phyloP scores from a whole-genome alignment of 2,113 vertebrate species.

The Anthoscopus minutus region DNA sequence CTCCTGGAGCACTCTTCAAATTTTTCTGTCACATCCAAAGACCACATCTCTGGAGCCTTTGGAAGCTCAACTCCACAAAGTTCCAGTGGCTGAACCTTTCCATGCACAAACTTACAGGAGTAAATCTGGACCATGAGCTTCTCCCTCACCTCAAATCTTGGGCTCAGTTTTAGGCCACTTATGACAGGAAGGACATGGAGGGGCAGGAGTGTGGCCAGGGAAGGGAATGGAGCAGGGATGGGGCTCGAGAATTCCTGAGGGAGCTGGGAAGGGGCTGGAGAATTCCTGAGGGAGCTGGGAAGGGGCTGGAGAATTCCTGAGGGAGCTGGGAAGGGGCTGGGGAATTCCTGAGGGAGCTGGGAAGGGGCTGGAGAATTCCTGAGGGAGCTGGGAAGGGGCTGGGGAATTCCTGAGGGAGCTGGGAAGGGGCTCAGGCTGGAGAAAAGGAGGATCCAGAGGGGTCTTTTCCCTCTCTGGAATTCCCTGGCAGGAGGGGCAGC shows the following conservation, averaged over 20 bases:
- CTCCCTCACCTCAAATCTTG: too few species aligned
- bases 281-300: neutral
- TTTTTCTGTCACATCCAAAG: neutral
- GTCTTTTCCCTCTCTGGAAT: neutral
- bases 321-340: neutral
- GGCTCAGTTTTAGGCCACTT: neutral
- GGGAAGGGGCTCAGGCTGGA: neutral
- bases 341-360: too few species aligned
- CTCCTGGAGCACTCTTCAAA: rapidly evolving
- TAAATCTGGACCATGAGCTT: neutral
- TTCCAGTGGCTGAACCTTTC: neutral
- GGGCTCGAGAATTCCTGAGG: neutral
- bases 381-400: neutral
- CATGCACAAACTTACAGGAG: rapidly evolving
- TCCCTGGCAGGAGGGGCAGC: neutral
- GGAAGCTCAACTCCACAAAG: neutral
- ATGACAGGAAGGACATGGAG: neutral
- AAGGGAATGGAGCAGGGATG: neutral
- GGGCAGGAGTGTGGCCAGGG: rapidly evolving
- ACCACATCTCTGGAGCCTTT: neutral
- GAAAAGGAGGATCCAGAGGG: neutral
- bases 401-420: neutral
- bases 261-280: too few species aligned
- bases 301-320: neutral
- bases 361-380: neutral